Evolutionary conservation across 2,888 invertebrate species (phyloP).

Genomic region (Cephus nigrinus): DNA sequence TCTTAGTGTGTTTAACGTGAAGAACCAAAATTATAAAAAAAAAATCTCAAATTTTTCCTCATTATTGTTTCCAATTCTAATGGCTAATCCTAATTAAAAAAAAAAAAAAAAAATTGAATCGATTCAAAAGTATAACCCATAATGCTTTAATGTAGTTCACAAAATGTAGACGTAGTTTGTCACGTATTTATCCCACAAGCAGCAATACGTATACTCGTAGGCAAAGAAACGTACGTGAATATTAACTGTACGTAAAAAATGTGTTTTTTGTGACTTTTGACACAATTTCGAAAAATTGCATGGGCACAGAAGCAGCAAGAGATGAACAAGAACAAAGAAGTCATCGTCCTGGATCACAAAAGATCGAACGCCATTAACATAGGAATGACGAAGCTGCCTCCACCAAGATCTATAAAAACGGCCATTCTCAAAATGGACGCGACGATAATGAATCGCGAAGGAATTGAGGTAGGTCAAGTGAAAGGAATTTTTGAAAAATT

Average conservation of each 20-base stretch:
- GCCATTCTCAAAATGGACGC: constrained; percentile 99
- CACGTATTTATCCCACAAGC: background rate
- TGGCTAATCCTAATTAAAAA: background rate
- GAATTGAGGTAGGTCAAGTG: constrained; percentile 79
- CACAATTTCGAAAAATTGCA: background rate
- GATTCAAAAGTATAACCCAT: background rate
- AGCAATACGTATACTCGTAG: background rate
- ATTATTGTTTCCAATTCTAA: background rate
- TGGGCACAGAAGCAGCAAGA: constrained; percentile 81
- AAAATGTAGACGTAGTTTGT: background rate
- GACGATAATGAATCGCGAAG: constrained; percentile 97
- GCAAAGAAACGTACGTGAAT: background rate
- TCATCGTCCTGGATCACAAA: constrained; percentile 95
- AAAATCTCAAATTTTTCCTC: background rate
- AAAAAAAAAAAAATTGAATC: background rate
- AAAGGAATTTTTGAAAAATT: too few species aligned
- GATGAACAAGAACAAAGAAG: constrained; percentile 87
- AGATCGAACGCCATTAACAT: constrained; percentile 99
- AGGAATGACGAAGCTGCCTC: constrained; percentile 98
- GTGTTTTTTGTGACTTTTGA: background rate
- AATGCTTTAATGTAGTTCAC: background rate
- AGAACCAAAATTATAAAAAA: background rate
- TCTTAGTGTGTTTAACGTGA: background rate
- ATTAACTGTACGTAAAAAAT: background rate
- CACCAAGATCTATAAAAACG: constrained; percentile 97